These are phyloP conservation scores for Xylocampa areola DNA, from an alignment of 2,888 invertebrate genomes.

Conservation along the genomic window DNA sequence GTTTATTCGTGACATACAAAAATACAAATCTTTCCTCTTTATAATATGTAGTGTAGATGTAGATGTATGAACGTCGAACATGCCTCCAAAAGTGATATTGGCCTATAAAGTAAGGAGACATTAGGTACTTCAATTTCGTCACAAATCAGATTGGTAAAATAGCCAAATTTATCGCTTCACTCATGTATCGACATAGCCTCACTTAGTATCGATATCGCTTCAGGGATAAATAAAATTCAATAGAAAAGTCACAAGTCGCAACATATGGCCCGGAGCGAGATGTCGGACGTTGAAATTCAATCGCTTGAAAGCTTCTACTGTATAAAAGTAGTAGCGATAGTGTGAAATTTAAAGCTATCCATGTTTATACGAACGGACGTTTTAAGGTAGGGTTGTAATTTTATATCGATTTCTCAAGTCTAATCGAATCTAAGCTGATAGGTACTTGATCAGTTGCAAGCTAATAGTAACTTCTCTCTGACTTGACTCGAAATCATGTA, in stretches of 20 bases:
- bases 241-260: slow-evolving; percentile 68
- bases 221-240: slow-evolving; percentile 68
- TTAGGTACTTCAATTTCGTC: slow-evolving; percentile 24
- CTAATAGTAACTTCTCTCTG: too few relatives aligned
- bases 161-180: slow-evolving; percentile 52
- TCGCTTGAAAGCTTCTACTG: slow-evolving; percentile 64
- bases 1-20: too few relatives aligned
- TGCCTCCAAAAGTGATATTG: slow-evolving; percentile 5
- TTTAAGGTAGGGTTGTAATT: slow-evolving; percentile 17
- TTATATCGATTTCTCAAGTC: slow-evolving; percentile 12
- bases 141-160: slow-evolving; percentile 57
- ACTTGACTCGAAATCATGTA: too few relatives aligned
- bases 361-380: slow-evolving; percentile 31
- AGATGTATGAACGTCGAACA: too few relatives aligned
- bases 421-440: not conserved
- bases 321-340: slow-evolving; percentile 47
- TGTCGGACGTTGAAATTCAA: slow-evolving; percentile 64
- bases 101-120: slow-evolving; percentile 12
- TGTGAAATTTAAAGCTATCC: slow-evolving; percentile 58
- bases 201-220: slow-evolving; percentile 44
- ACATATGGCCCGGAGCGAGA: slow-evolving; percentile 69
- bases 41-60: too few relatives aligned
- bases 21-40: too few relatives aligned
- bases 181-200: slow-evolving; percentile 33
- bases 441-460: too few relatives aligned